Evolutionary conservation across 2,888 invertebrate genomes (phyloP), one percentile per base, ranked within the genome.

Genomic region (Eumacrocentrus americanus): DNA sequence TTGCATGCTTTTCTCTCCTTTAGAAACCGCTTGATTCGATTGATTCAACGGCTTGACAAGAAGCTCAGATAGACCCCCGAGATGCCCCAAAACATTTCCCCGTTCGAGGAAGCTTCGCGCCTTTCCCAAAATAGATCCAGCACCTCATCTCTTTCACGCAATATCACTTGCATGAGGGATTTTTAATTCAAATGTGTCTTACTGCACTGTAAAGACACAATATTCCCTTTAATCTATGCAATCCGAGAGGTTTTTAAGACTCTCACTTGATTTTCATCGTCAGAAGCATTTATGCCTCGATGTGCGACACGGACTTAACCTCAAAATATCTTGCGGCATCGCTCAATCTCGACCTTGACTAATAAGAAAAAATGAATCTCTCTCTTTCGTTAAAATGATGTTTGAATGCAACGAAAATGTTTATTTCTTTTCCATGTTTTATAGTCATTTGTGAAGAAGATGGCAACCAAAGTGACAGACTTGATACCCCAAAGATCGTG

Each of bases 391-490:
- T n/a, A n/a, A n/a, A n/a, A n/a, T n/a, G n/a, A n/a, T n/a, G n/a
- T n/a, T n/a, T n/a, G n/a, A n/a, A n/a, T n/a, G n/a, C n/a, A n/a
- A n/a, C n/a, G n/a, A n/a, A n/a, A n/a, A n/a, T n/a, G n/a, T n/a
- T 48, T 37, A 18, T 34, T 12, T 25, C 38, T 47, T 18, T 56
- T 46, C 42, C 44, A 44, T 54, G 52, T 58, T 51, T 65, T 44
- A 62, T 83, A 90, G 89, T 89, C 90, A 18, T 88, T 90, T 77
- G 87, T 89, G 62, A 86, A 85, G 74, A 89, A 88, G 83, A 85
- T 90, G 55, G 86, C 87, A 66, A 85, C 86, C 59, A 84, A 84
- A 70, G 84, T 89, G 56, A 84, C 88, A 2, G 86, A 86, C 58
- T 80, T 89, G 29, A 82, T 90, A 70, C 88, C 89, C 16, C 84